Evolutionary conservation across 2,888 invertebrate species (phyloP), one percentile per base, ranked within the genome.

Genomic region (Drosophila histrio): DNA sequence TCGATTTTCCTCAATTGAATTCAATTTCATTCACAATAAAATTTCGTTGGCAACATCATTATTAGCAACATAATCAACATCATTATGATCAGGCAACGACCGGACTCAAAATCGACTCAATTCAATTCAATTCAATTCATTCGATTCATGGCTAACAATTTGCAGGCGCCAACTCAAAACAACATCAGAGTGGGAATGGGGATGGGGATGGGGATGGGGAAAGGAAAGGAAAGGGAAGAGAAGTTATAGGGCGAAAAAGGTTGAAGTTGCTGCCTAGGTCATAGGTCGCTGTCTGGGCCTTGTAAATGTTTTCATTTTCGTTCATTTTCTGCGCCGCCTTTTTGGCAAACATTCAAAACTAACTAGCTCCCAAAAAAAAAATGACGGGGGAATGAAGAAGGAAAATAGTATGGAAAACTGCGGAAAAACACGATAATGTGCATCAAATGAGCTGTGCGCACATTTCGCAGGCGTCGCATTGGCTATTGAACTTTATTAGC

Each of bases 371-470:
- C 21, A 58, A 56, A 54, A 46, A 30, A 32, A 53, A 52, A 13
- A 46, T 19, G 8, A 7, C 3, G 24, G 58, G 13, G 22, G 49
- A 30, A n/a, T 13, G 17, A 13, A n/a, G 19, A 6, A 2, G 11
- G 28, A 44, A 49, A 59, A 30, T 36, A 17, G 32, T 46, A 39
- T 8, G 30, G 28, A 53, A 52, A 64, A 75, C 59, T 57, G 56
- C 56, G 36, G 50, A 60, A 69, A 65, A 73, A 79, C 80, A 84
- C 70, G 85, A 87, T 82, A 87, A 87, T 82, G 81, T 87, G 81
- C 82, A 82, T 87, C 86, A 87, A 87, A 82, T 87, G 87, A 82
- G 82, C 85, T 87, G 87, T 87, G 87, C 78, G 72, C 75, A 84
- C 87, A 87, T 82, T 87, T 87, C 78, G 63, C 63, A 71, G 82